Base-by-base conservation (phyloP, 2,113 vertebrate genomes). In the Gallinago media region DNA sequence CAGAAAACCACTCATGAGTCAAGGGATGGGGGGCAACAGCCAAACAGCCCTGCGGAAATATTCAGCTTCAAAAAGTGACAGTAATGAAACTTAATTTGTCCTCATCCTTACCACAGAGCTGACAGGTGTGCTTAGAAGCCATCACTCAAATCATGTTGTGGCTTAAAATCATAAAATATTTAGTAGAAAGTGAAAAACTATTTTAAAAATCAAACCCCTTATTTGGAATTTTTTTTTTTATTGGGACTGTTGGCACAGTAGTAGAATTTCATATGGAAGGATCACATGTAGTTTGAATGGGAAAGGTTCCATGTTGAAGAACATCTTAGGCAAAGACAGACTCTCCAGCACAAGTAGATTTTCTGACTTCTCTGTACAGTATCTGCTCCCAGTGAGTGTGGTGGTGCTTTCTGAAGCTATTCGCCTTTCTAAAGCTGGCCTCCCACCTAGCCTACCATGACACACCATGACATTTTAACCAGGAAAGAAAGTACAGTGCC, bases 131-230 rank as follows among this genome's bases (percentile, higher is more conserved):
- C 21, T 21, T 1, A 47, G 9, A 56, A 34, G 50, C 31, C 0
- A 0, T 11, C 50, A 21, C 0, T 38, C 40, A 70, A 70, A 86
- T 16, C n/a, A 9, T 0, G 0, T 9, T 15, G 8, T 44, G 52
- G 25, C 26, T 31, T 15, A 59, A 88, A 81, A 61, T 29, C 34
- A 47, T 59, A 19, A 59, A 83, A 46, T 47, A 34, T 18, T 20
- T 38, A 58, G 9, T 21, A 44, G 36, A 78, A 6, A 26, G 18
- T 85, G 26, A 66, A 38, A 68, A 87, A 49, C 13, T n/a, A 42
- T 5, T 42, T 46, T 15, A 2, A 63, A 58, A 75, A 63, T 62
- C 44, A 38, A 31, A 34, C 6, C 15, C 13, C 3, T 26, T 82
- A 29, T 75, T 88, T 61, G 0, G 58, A 49, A 66, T 11, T 36